A percentile compares a stretch with the other conserved stretches of the same genome.
These are phyloP conservation scores for Bucorvus abyssinicus DNA, from an alignment of 2,797 vertebrate species.

Conservation along the genomic window DNA sequence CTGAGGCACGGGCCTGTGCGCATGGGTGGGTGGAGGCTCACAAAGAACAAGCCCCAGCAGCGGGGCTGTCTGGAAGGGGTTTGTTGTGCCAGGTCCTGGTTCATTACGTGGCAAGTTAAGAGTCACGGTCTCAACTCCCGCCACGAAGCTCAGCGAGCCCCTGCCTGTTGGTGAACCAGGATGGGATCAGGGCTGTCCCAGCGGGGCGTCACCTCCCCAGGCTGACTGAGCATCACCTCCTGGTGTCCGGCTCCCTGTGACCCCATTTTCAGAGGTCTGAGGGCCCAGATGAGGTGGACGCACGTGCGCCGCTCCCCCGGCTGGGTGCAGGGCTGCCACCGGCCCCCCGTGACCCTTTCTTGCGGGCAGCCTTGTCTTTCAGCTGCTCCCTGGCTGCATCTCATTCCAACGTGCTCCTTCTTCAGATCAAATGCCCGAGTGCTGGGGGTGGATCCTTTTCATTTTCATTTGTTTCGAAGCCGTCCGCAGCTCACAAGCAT, in stretches of 20 bases:
- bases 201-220: background rate
- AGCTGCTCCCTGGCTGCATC: background rate
- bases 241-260: rapidly evolving
- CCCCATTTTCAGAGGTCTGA: background rate
- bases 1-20: background rate
- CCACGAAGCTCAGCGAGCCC: rapidly evolving
- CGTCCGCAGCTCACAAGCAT: background rate
- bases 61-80: background rate
- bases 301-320: rapidly evolving
- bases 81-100: background rate
- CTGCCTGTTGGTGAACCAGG: background rate
- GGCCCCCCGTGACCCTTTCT: rapidly evolving
- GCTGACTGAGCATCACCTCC: background rate
- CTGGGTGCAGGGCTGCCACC: background rate
- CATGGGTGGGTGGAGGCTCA: background rate
- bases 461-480: constrained; percentile 42
- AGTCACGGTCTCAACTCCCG: background rate
- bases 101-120: background rate
- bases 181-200: rapidly evolving
- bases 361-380: background rate
- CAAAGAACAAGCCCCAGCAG: background rate
- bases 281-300: background rate
- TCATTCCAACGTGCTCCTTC: background rate
- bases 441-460: constrained; percentile 31
- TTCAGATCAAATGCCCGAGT: constrained; percentile 19